Conservation (phyloP, 2,888 invertebrate genomes). For the Eupelmus urozonus region DNA sequence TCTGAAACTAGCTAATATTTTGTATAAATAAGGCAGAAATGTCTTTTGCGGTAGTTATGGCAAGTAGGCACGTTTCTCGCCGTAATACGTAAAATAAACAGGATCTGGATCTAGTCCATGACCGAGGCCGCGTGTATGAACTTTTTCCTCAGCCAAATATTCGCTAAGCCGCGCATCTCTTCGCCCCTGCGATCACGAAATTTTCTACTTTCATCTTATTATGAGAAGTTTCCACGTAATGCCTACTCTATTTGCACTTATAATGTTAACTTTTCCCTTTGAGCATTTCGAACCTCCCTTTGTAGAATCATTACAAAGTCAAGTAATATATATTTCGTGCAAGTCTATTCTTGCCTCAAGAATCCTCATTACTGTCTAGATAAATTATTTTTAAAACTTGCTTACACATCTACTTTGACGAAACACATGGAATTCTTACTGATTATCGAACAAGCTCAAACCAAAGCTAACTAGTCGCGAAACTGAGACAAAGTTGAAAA, state of each 20-base stretch:
- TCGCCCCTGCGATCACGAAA: conserved; percentile 21
- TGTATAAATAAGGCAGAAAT: background rate
- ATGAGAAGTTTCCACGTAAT: background rate
- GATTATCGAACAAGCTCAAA: too few species aligned
- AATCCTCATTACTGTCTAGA: too few species aligned
- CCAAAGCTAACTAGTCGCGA: too few species aligned
- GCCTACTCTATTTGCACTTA: background rate
- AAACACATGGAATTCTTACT: too few species aligned
- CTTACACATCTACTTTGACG: too few species aligned
- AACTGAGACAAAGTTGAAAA: too few species aligned
- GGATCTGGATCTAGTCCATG: conserved; percentile 25
- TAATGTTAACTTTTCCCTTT: background rate
- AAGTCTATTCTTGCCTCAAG: too few species aligned
- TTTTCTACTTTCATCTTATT: background rate
- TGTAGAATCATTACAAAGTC: too few species aligned
- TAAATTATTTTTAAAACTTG: too few species aligned
- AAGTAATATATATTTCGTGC: too few species aligned
- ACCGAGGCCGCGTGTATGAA: background rate
- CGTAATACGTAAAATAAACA: background rate
- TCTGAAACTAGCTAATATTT: too few species aligned
- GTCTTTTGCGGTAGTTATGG: background rate
- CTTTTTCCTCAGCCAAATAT: conserved; percentile 22
- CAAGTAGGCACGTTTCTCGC: background rate
- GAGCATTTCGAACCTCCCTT: too few species aligned
- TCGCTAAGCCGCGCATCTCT: conserved; percentile 11